These are phyloP conservation scores for Poeciliopsis turrubarensis DNA, from an alignment of 2,113 vertebrate species.

Conservation along the genomic window DNA sequence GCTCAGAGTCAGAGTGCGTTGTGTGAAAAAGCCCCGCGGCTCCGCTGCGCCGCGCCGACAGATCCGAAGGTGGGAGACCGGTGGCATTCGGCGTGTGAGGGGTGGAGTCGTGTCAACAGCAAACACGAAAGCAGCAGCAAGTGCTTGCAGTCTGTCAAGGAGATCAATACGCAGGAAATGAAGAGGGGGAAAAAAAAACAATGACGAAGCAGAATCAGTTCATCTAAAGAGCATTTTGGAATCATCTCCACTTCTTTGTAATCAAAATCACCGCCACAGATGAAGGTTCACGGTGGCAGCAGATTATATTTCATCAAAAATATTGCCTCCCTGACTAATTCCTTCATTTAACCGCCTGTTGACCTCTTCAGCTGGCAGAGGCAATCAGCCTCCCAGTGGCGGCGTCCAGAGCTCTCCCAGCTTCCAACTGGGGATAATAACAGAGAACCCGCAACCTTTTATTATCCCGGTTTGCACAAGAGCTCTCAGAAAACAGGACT, in stretches of 20 bases:
- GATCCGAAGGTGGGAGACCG: background rate
- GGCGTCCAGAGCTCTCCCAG: conserved; percentile 12
- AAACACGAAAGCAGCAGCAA: conserved; percentile 20
- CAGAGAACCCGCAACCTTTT: conserved; percentile 46
- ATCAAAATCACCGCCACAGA: conserved; percentile 25
- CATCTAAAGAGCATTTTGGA: conserved; percentile 29
- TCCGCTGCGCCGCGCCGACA: conserved; percentile 1
- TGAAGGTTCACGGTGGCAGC: conserved; percentile 6
- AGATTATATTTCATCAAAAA: conserved; percentile 36
- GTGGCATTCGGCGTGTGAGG: conserved; percentile 12
- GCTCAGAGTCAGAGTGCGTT: conserved; percentile 2
- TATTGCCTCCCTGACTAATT: conserved; percentile 42
- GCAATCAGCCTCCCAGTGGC: conserved; percentile 42
- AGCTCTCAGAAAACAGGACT: conserved; percentile 38
- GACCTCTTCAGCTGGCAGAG: conserved; percentile 26
- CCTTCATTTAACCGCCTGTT: conserved; percentile 46
- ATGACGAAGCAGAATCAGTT: conserved; percentile 2
- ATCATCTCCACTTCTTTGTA: conserved; percentile 9
- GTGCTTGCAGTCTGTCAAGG: conserved; percentile 6
- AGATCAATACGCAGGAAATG: conserved; percentile 21
- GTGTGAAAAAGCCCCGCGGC: background rate
- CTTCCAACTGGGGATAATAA: conserved; percentile 55
- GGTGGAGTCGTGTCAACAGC: background rate
- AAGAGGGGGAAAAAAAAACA: conserved; percentile 9
- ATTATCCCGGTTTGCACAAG: conserved; percentile 53